Evolutionary conservation across 2,888 invertebrate species (phyloP), one percentile per base, ranked within the genome.

Genomic region (Orchesella flavescens): DNA sequence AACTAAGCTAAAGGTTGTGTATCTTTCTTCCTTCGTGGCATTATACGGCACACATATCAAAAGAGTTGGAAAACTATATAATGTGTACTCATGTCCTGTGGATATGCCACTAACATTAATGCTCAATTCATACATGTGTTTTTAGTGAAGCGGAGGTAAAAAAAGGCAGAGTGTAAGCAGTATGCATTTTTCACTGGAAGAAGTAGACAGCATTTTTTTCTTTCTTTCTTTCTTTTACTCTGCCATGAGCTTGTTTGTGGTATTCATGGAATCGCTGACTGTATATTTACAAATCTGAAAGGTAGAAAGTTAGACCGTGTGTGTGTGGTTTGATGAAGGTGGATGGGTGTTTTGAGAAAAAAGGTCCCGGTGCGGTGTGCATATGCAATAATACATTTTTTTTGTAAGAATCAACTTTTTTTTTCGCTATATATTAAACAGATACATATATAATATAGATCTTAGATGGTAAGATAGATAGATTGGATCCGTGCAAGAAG

Each of bases 271-370:
- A 69, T 53, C 7, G 53, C 69, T 57, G 72, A 72, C 19, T 72
- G 43, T 23, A 69, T 59, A 71, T 24, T 72, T 72, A 43, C 17
- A 57, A 72, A 61, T 61, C 73, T 73, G 43, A 19, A 69, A 10
- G 49, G n/a, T 24, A 72, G 65, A 13, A 43, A 74, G 69, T 21
- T 10, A 23, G 23, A 59, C 13, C 57, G 73, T n/a, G 57, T 61
- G 61, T 61, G 23, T 61, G 61, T 61, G 23, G 57, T n/a, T 68
- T 65, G 73, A 65, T 73, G 68, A 66, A 71, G 66, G 72, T 73
- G 23, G 68, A 80, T 80, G 80, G 80, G 73, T 73, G 66, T 80
- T 80, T 73, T 73, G 80, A 80, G 80, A 72, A 68, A 80, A 77
- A 73, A 12, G 63, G 72, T 80, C 80, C 80, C 80, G 57, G 2